Percentiles rank a stretch among this genome's conserved stretches.
Evolutionary conservation across 2,113 vertebrate genomes (phyloP).

Genomic region (Trichechus manatus): DNA sequence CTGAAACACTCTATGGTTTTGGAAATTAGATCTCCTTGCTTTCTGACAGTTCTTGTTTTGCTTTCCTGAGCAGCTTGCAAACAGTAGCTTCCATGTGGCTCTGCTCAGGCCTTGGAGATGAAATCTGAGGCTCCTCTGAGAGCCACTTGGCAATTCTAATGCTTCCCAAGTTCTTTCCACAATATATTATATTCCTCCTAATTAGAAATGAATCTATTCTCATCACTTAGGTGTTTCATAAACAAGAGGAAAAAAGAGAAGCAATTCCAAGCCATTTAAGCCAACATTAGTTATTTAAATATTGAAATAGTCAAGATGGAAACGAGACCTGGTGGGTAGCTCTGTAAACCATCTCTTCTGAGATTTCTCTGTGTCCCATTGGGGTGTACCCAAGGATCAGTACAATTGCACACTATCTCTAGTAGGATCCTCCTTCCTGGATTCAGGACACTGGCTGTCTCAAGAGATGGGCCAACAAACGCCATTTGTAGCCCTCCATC

Average conservation of each 20-base stretch:
- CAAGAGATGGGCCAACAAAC: not conserved
- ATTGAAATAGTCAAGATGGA: not conserved
- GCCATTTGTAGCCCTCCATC: not conserved
- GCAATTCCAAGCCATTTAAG: not conserved
- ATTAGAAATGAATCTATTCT: not conserved
- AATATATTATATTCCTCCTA: not conserved
- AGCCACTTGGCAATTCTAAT: not conserved
- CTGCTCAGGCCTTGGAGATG: not conserved
- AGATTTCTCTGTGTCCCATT: not conserved
- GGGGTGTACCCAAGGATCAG: not conserved
- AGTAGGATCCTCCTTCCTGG: not conserved
- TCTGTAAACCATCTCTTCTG: not conserved
- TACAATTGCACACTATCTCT: fast-evolving
- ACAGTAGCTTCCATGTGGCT: not conserved
- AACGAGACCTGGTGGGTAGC: not conserved
- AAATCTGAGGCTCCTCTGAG: not conserved
- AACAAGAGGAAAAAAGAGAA: not conserved
- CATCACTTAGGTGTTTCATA: not conserved
- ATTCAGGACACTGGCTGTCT: not conserved
- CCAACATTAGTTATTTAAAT: slow-evolving; percentile 15
- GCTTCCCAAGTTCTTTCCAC: not conserved
- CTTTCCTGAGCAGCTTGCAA: not conserved
- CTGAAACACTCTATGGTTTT: not conserved
- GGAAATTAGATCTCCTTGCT: not conserved
- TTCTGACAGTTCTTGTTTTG: slow-evolving; percentile 14